phyloP scores from a whole-genome alignment of 2,797 vertebrate species.

The Alfaro cultratus region DNA sequence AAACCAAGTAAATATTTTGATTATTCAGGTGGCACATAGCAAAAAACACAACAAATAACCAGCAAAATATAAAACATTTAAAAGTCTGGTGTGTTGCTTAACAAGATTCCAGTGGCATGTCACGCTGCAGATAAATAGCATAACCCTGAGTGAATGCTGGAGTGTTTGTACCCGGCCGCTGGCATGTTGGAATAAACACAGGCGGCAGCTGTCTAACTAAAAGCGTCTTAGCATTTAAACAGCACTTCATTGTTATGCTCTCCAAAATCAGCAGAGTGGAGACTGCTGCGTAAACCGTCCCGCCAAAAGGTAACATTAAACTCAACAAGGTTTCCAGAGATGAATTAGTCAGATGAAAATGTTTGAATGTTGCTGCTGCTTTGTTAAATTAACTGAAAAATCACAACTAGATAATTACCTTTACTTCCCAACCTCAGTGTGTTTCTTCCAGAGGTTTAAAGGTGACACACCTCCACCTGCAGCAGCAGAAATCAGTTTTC shows the following conservation, averaged over 20 bases:
- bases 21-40: neutral
- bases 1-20: neutral
- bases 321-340: slow-evolving; percentile 17
- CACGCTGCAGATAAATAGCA: slow-evolving; percentile 54
- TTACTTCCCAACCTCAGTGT: slow-evolving; percentile 30
- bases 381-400: slow-evolving; percentile 8
- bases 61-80: neutral
- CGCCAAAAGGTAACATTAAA: slow-evolving; percentile 10
- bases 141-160: slow-evolving; percentile 48
- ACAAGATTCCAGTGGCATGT: slow-evolving; percentile 23
- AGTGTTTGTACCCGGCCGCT: slow-evolving; percentile 61
- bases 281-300: slow-evolving; percentile 31
- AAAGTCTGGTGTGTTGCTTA: neutral
- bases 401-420: slow-evolving; percentile 57
- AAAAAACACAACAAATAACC: neutral
- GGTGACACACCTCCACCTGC: slow-evolving; percentile 57
- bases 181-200: slow-evolving; percentile 70
- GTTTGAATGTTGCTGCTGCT: neutral
- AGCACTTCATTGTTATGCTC: slow-evolving; percentile 68
- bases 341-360: slow-evolving; percentile 15
- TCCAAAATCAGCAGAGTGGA: slow-evolving; percentile 58
- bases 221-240: slow-evolving; percentile 61
- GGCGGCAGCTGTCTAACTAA: slow-evolving; percentile 68
- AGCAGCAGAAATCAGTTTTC: slow-evolving; percentile 21
- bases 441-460: slow-evolving; percentile 46